Base-by-base conservation (phyloP, 2,888 invertebrate genomes). In the Agonum fuliginosum region DNA sequence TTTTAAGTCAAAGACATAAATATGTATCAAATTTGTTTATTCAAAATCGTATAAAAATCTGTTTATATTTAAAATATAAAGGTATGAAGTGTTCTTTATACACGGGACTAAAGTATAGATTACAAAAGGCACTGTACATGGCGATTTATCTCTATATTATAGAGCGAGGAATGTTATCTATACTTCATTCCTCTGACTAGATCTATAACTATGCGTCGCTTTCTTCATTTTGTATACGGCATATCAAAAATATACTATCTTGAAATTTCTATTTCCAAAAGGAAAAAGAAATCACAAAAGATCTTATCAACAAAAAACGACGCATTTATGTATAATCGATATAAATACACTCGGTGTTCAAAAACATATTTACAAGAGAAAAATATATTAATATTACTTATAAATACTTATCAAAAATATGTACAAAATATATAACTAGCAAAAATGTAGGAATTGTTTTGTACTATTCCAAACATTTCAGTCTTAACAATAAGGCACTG, bases 51-150 rank as follows among this genome's bases (percentile, higher is more conserved):
- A 86, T 85, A 86, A 85, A 81, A 86, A 85, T 85, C 84, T 85
- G 83, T 82, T 73, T 78, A 78, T 77, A 82, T 83, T 83, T 83
- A 84, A 80, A 81, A 80, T 83, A 83, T 82, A 81, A 79, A 82
- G 78, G 46, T 77, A 72, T 72, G 65, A 67, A 62, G 73, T 67
- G 58, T 37, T 51, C 51, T 71, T 78, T 70, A 62, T 71, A 62
- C 62, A 78, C 34, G 54, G 67, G 67, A 78, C 46, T 62, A 79
- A 80, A 83, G 84, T 83, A 82, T 82, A 82, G 81, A 83, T 83
- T 81, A 85, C 82, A 80, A 85, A 86, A 87, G 87, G 87, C 87
- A 87, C 86, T 86, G 83, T 86, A 86, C 86, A 86, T 86, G 86
- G 87, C 86, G 83, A 83, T 83, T 76, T 80, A 81, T 81, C 81